A percentile compares a stretch with the other conserved stretches of the same genome.
Conservation (phyloP, 2,113 vertebrate genomes). For the Mormyrus lacerda region DNA sequence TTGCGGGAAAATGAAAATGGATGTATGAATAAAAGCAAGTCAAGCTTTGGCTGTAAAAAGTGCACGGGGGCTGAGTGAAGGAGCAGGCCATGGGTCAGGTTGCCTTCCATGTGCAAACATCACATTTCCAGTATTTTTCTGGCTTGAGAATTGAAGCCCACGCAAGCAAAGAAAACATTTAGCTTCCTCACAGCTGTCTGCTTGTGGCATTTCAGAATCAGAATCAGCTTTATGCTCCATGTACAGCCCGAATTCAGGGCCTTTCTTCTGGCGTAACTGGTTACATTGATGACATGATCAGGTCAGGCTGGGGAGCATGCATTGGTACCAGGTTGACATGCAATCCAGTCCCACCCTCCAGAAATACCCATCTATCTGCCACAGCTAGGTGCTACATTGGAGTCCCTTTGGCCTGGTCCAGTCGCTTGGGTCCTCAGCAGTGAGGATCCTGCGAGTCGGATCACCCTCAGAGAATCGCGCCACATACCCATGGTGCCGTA, state of each 20-base stretch:
- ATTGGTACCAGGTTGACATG: neutral
- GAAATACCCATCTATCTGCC: neutral
- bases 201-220: slow-evolving; percentile 40
- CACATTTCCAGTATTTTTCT: slow-evolving; percentile 66
- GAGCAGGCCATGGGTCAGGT: neutral
- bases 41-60: slow-evolving; percentile 31
- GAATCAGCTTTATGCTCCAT: too few species aligned
- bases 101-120: slow-evolving; percentile 55
- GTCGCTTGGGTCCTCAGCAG: too few species aligned
- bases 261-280: neutral
- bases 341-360: neutral
- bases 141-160: slow-evolving; percentile 62
- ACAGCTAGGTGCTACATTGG: neutral
- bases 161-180: slow-evolving; percentile 61
- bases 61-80: slow-evolving; percentile 19
- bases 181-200: slow-evolving; percentile 53
- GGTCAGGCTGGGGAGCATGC: neutral
- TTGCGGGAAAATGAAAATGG: neutral
- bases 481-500: too few species aligned
- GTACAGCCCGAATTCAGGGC: too few species aligned
- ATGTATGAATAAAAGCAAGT: slow-evolving; percentile 30
- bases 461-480: too few species aligned
- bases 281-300: neutral
- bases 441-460: too few species aligned
- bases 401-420: neutral